Evolutionary conservation across 2,113 vertebrate genomes (phyloP).

Genomic region (Elachura formosa): DNA sequence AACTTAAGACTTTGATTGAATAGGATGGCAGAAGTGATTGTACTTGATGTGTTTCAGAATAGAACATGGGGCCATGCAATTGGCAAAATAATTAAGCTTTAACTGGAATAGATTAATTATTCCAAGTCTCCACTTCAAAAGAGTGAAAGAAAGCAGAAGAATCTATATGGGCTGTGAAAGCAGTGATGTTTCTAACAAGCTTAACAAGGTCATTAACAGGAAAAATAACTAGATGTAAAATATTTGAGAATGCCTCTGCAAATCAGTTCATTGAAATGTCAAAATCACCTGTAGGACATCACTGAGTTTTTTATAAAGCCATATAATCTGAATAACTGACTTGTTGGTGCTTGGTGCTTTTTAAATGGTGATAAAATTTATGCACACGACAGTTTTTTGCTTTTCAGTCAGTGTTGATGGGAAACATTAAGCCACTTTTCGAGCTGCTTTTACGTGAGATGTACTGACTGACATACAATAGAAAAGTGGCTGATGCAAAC

Average conservation of each 20-base stretch:
- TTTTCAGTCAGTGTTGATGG: not conserved
- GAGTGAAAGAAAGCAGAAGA: not conserved
- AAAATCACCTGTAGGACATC: not conserved
- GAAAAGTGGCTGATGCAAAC: not conserved
- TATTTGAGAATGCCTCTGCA: not conserved
- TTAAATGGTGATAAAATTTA: not conserved
- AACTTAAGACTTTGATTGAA: constrained; percentile 30
- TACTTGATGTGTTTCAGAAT: constrained; percentile 20
- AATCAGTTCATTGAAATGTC: not conserved
- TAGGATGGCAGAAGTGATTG: constrained; percentile 41
- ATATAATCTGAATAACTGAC: not conserved
- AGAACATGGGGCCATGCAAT: not conserved
- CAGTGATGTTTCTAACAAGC: not conserved
- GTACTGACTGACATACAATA: not conserved
- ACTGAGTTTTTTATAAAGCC: not conserved
- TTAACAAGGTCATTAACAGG: not conserved
- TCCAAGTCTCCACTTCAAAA: not conserved
- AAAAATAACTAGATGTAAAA: not conserved
- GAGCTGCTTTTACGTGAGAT: not conserved
- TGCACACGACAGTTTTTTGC: not conserved
- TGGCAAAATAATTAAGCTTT: constrained; percentile 28
- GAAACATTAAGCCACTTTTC: not conserved
- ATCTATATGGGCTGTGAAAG: not conserved
- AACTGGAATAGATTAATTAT: constrained; percentile 41
- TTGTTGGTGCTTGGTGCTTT: not conserved